These are phyloP conservation scores for Lithobates sylvaticus DNA, from an alignment of 2,797 vertebrate genomes.

Conservation along the genomic window DNA sequence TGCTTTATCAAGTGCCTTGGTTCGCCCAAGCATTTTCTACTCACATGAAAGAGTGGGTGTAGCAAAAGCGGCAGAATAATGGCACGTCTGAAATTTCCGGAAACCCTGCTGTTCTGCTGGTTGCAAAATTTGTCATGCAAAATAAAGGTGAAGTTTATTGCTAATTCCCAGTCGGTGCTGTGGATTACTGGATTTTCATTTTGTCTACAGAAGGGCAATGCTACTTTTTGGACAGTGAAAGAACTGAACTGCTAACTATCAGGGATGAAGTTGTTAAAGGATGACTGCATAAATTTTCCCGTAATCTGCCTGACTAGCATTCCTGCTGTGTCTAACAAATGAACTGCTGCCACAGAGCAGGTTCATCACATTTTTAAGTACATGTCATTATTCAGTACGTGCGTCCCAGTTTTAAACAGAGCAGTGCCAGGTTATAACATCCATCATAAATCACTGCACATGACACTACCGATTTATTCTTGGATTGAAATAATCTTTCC, in stretches of 20 bases:
- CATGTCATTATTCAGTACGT: constrained; percentile 60
- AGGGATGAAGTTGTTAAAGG: constrained; percentile 29
- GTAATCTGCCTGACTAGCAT: neutral
- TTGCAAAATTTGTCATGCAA: neutral
- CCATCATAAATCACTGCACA: constrained; percentile 69
- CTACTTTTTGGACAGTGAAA: neutral
- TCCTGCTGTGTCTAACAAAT: constrained; percentile 40
- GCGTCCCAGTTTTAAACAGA: constrained; percentile 66
- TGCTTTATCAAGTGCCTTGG: neutral
- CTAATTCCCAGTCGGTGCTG: neutral
- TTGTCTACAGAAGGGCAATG: neutral
- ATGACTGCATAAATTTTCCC: neutral
- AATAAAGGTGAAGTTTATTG: neutral
- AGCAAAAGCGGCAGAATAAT: neutral
- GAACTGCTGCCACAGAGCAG: neutral
- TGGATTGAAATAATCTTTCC: neutral
- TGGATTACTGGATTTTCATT: too few species aligned
- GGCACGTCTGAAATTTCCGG: neutral
- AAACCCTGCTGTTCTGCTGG: neutral
- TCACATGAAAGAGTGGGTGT: neutral
- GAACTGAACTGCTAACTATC: constrained; percentile 33
- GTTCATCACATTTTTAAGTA: constrained; percentile 66
- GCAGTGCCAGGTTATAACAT: constrained; percentile 71
- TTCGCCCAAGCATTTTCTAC: neutral
- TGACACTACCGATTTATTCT: constrained; percentile 1